Evolutionary conservation across 2,888 invertebrate genomes (phyloP), one percentile per base, ranked within the genome.

Genomic region (Epinotia ramella): DNA sequence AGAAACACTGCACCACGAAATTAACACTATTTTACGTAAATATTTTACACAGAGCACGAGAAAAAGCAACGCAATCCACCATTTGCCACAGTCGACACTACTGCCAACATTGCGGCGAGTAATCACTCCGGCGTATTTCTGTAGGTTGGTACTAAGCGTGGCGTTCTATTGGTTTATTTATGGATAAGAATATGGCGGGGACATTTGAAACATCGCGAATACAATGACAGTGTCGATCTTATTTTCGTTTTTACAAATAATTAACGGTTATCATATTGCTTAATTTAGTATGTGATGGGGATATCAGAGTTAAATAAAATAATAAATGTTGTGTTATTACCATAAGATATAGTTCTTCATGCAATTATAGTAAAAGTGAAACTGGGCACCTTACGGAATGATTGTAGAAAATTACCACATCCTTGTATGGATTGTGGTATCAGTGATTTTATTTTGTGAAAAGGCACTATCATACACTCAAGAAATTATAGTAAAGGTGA

Each of bases 11-110:
- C 94, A 88, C 90, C 88, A 87, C 89, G 84, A 91, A 91, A 89
- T 89, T 91, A 88, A 87, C 94, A 94, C 93, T 91, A 93, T 94
- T 94, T 95, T 95, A 95, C 94, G 94, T 94, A 94, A 95, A 94
- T 94, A 94, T 94, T 94, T 94, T 92, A 93, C 92, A 93, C 93
- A 89, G 94, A 93, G 94, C 94, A 93, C 94, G 91, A 90, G 93
- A 94, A 94, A 94, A 94, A 93, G 94, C 87, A 94, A 94, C 94
- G 94, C 92, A 90, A 94, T 94, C 94, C 94, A 94, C 94, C 94
- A 94, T 94, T 94, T 94, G 94, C 94, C 92, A 91, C 88, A 90
- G 90, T 87, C 87, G 89, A 89, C 94, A 94, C 94, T 95, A 87
- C 89, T 94, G 90, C 94, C 94, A 95, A 94, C 92, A 84, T 82